Base-by-base conservation (phyloP, 2,888 invertebrate species). In the Kryphioiulus occultus region DNA sequence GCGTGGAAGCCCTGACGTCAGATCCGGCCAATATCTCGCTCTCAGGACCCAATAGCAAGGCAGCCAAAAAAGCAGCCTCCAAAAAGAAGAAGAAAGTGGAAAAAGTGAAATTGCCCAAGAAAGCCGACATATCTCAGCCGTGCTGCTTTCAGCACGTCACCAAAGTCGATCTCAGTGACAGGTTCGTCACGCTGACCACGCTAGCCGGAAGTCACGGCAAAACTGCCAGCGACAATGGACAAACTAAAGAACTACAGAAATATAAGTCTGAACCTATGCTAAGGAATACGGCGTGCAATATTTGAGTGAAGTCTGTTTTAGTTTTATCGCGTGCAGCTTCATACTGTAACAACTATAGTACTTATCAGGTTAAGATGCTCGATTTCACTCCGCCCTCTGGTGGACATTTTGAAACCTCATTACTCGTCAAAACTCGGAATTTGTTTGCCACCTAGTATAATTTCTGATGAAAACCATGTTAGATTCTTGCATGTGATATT, bases 81-180 rank as follows among this genome's bases (percentile, higher is more conserved):
- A 89, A 88, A 82, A 88, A 90, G 82, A 88, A 89, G 88, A 91
- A 90, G 89, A 89, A 90, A 88, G 89, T 84, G 32, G 90, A 90
- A 84, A 92, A 92, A 90, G 91, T 91, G 88, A 92, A 91, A 83
- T 92, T 95, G 89, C 96, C 96, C 30, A 94, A 95, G 86, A 96
- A 96, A 92, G 94, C 94, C 88, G 95, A 96, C 92, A 96, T 96
- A 90, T 96, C 96, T 85, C 95, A 95, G 91, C 96, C 96, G 0
- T 96, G 96, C 91, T 96, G 96, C 91, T 96, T 96, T 92, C 95
- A 95, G 90, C 96, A 96, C 91, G 95, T 96, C 89, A 96, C 96
- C 86, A 95, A 95, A 90, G 94, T 96, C 84, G 95, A 95, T 89
- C 93, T 94, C 68, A 94, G 94, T 88, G 95, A 95, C 90, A 93